These are phyloP conservation scores for Trichonephila inaurata DNA, from an alignment of 1,140 invertebrate genomes.

Conservation along the genomic window DNA sequence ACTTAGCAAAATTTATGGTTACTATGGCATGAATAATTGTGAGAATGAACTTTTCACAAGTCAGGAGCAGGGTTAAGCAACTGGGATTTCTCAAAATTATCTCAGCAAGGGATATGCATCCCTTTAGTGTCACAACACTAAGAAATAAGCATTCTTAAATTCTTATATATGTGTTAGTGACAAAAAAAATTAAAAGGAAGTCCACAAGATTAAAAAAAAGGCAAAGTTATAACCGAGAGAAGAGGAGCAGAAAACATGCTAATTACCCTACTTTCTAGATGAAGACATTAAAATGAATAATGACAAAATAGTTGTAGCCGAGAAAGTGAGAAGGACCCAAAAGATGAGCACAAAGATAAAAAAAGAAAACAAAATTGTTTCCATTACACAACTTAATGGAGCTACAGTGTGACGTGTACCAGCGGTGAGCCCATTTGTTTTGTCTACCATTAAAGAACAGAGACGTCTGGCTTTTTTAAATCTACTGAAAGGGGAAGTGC, in stretches of 20 bases:
- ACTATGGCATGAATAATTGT: constrained; percentile 45
- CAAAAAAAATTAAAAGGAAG: not conserved
- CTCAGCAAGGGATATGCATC: not conserved
- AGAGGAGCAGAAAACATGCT: constrained; percentile 58
- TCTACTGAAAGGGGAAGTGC: constrained; percentile 5
- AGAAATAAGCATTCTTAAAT: constrained; percentile 50
- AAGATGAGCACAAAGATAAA: constrained; percentile 48
- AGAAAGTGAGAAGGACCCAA: constrained; percentile 63
- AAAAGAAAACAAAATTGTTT: constrained; percentile 72
- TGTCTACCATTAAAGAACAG: constrained; percentile 55
- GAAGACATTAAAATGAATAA: constrained; percentile 75
- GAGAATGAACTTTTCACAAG: constrained; percentile 32
- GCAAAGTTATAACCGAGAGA: constrained; percentile 37
- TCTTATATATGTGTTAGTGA: constrained; percentile 34
- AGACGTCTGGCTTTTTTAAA: constrained; percentile 51
- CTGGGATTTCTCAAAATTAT: constrained; percentile 62
- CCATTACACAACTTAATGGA: constrained; percentile 65
- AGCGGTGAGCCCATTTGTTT: constrained; percentile 49
- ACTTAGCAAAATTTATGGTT: constrained; percentile 36
- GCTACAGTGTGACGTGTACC: constrained; percentile 42
- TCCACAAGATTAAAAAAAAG: constrained; percentile 18
- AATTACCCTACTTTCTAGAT: constrained; percentile 70
- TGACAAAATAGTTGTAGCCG: constrained; percentile 65
- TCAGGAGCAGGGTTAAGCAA: constrained; percentile 33
- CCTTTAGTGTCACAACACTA: constrained; percentile 20